Base-by-base conservation (phyloP, 2,113 vertebrate genomes). In the Copsychus sechellarum region DNA sequence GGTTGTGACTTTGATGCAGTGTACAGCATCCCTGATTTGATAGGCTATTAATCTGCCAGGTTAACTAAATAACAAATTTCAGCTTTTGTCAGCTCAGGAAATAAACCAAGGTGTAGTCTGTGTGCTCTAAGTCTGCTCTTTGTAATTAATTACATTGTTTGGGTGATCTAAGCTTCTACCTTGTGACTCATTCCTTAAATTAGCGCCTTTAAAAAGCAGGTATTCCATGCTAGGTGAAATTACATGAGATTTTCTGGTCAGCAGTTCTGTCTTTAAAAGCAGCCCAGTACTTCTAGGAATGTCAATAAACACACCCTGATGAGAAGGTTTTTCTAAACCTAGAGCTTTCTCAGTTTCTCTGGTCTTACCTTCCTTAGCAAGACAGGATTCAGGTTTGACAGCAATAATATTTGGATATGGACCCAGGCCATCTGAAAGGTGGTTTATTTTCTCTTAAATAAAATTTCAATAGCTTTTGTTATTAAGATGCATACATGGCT, bases 1-100 rank as follows among this genome's bases (percentile, higher is more conserved):
- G 74, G 25, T 92, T 87, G 56, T 93, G 94, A 93, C 92, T 95
- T 94, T 94, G 94, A 95, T 94, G 86, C 58, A 88, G 88, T 81
- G 43, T 78, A 38, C 25, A 90, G 50, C 57, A 86, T 42, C 73
- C 85, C 50, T 84, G 36, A 84, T 94, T 81, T 90, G 82, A 84
- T 71, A 90, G 62, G 77, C 82, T 82, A 93, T 96, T 90, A 95
- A 95, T 96, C 92, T 92, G 42, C 72, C 54, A 34, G 43, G 25
- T 86, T 90, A 81, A 90, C 90, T 80, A 86, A 89, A 45, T 88
- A 86, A 78, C 29, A 74, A 85, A 77, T 28, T 79, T 45, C 56
- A 71, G 21, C 19, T 74, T 92, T 94, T 7, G 1, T 90, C 57
- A 64, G 40, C 43, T 87, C 31, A 64, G 57, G 64, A 90, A 87